Evolutionary conservation across 2,888 invertebrate species (phyloP), one percentile per base, ranked within the genome.

Genomic region (Cheilosia impressa): DNA sequence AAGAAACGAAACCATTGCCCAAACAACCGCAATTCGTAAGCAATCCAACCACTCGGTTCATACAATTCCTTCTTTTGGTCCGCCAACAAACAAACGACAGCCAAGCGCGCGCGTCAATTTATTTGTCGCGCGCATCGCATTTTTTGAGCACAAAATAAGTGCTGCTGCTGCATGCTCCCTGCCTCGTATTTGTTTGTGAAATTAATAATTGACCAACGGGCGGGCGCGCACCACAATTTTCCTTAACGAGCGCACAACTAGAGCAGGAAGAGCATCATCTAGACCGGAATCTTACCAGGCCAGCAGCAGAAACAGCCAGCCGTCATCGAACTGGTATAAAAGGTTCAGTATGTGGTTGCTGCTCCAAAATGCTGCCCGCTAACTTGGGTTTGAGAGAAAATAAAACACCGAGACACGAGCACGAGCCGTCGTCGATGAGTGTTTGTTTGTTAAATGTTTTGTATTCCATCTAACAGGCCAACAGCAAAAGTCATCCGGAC

Each of bases 251-350:
- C 81, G 85, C 72, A 81, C 85, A 92, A 91, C 91, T 91, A 91
- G 92, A 92, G 92, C 92, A 91, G 89, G 87, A 89, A 92, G 92
- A 92, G 92, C 92, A 92, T 92, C 92, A 92, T 92, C 91, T 92
- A 92, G 92, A 92, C 92, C 92, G 92, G 91, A 90, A 91, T 90
- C 89, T 89, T 90, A 91, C 82, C 90, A 92, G 92, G 92, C 89
- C 76, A 87, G 50, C 92, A 92, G 89, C 77, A 77, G 17, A 19
- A n/a, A 3, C 34, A 88, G 85, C 63, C 77, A 63, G 79, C 65
- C 53, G n/a, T 22, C 34, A 22, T 31, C 22, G 50, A 55, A 27
- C 47, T 58, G 31, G 75, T 43, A 65, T 43, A 58, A 47, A 57
- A 19, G 24, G 24, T 17, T 27, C 34, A 22, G 34, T 63, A 2